Conservation (phyloP, 2,113 vertebrate genomes). For the Sula dactylatra region DNA sequence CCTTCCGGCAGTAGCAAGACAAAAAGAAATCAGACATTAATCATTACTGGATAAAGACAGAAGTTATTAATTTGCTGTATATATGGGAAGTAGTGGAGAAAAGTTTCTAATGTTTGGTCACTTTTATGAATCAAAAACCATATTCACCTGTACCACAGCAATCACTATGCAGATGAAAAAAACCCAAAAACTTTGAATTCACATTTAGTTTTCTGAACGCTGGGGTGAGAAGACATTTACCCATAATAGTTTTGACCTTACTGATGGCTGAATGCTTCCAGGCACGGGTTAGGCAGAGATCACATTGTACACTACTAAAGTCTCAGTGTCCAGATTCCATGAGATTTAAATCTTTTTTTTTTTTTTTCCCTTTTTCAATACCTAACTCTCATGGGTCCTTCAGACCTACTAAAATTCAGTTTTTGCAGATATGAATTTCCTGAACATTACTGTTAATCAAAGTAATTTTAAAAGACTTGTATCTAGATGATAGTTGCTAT, state of each 20-base stretch:
- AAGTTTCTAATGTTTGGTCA: not conserved
- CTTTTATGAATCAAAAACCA: not conserved
- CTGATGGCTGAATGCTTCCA: not conserved
- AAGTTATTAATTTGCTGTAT: not conserved
- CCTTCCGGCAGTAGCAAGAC: not conserved
- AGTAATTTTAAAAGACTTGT: not conserved
- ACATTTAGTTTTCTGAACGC: not conserved
- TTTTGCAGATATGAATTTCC: not conserved
- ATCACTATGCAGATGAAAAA: not conserved
- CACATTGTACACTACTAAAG: not conserved
- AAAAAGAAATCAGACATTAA: constrained; percentile 36
- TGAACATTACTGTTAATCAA: not conserved
- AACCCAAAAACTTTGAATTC: not conserved
- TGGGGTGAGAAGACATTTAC: not conserved
- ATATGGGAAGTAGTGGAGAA: not conserved
- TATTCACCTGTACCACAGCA: not conserved
- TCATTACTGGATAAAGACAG: not conserved
- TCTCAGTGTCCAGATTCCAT: not conserved
- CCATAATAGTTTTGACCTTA: not conserved
- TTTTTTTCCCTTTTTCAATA: not conserved
- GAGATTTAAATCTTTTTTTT: not conserved
- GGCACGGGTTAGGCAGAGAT: not conserved
- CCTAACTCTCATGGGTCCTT: not conserved
- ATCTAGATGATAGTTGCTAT: not conserved
- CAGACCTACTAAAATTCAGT: not conserved